These are phyloP conservation scores for Bufo gargarizans DNA, from an alignment of 2,113 vertebrate genomes.

Conservation along the genomic window DNA sequence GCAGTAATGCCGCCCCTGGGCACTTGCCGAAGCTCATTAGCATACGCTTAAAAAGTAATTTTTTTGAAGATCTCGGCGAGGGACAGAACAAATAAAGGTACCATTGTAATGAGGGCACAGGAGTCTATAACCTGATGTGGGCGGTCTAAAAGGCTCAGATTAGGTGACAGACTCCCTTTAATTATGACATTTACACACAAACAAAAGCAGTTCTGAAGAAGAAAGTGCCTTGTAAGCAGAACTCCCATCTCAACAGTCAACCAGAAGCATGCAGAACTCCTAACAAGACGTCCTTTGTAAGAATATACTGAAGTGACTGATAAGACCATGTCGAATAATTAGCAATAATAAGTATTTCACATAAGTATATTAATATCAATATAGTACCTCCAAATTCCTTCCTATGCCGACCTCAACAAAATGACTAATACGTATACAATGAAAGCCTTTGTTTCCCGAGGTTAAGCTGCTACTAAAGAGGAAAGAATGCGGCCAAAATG, in stretches of 20 bases:
- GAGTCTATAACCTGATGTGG: too few species aligned
- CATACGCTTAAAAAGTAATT: too few species aligned
- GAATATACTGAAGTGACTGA: not conserved
- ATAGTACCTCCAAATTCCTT: not conserved
- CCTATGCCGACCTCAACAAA: not conserved
- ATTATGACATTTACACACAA: constrained; percentile 12
- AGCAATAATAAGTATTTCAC: not conserved
- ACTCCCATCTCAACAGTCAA: not conserved
- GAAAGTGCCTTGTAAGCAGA: constrained; percentile 23
- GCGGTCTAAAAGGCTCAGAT: too few species aligned
- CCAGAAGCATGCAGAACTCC: not conserved
- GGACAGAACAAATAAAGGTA: too few species aligned
- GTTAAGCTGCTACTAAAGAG: constrained; percentile 23
- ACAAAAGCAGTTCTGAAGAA: not conserved
- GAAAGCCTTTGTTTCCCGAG: constrained; percentile 7
- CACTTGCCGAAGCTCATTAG: too few species aligned
- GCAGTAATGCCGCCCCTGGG: too few species aligned
- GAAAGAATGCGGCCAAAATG: constrained; percentile 41
- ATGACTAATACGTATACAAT: constrained; percentile 12
- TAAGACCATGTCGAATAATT: not conserved
- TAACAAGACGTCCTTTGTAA: not conserved
- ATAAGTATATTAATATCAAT: constrained; percentile 8
- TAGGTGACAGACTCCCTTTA: not conserved
- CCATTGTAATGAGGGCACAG: too few species aligned
- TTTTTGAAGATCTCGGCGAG: too few species aligned